These are phyloP conservation scores for Perca fluviatilis DNA, from an alignment of 2,113 vertebrate species.

Conservation along the genomic window DNA sequence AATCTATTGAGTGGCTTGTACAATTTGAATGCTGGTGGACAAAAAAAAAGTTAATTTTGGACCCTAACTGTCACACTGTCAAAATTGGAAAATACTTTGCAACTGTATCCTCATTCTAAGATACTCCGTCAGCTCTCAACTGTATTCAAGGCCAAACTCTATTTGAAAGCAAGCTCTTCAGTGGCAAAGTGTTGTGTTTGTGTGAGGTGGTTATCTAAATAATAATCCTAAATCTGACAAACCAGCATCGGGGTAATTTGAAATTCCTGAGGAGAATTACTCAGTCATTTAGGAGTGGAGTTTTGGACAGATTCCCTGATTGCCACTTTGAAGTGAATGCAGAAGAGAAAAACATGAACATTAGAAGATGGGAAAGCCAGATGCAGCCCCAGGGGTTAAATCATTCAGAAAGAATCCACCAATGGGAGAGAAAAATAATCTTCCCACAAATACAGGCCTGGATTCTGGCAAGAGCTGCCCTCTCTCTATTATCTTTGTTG, in stretches of 20 bases:
- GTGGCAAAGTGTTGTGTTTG: not conserved
- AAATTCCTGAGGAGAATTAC: not conserved
- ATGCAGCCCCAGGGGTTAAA: not conserved
- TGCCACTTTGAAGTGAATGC: not conserved
- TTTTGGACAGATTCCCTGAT: not conserved
- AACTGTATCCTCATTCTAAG: not conserved
- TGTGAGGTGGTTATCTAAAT: not conserved
- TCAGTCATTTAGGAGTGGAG: not conserved
- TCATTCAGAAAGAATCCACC: not conserved
- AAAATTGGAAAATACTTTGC: not conserved
- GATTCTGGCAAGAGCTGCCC: not conserved
- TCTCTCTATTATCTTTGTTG: not conserved
- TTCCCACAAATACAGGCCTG: not conserved
- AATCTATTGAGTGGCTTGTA: too few relatives aligned
- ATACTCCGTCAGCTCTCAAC: too few relatives aligned
- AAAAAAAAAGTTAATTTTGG: too few relatives aligned
- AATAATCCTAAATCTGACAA: not conserved
- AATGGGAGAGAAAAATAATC: not conserved
- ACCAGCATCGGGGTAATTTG: not conserved
- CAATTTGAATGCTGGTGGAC: too few relatives aligned
- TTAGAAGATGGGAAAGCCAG: not conserved
- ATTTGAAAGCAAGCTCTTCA: not conserved
- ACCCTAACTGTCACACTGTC: not conserved
- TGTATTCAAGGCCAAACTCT: not conserved
- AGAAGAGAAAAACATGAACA: constrained; percentile 2